phyloP scores from a whole-genome alignment of 1,140 invertebrate genomes.

The Heliconius nattereri region DNA sequence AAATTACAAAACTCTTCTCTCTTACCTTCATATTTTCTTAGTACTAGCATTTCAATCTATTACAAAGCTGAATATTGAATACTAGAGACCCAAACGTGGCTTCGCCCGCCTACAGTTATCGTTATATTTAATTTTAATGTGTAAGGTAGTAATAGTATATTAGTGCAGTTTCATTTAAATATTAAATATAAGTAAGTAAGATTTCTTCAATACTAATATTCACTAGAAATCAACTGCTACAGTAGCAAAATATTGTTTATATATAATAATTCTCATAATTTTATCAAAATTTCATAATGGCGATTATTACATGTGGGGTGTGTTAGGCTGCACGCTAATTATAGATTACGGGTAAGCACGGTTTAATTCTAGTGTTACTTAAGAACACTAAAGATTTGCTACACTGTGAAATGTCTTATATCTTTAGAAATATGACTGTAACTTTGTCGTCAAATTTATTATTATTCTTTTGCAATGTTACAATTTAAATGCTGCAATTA shows the following conservation, averaged over 20 bases:
- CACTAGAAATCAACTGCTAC: not conserved
- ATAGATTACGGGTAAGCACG: constrained; percentile 26
- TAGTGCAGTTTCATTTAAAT: no score
- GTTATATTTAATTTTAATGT: no score
- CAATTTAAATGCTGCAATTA: no score
- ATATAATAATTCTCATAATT: not conserved
- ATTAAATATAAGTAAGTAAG: no score
- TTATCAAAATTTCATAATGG: constrained; percentile 39
- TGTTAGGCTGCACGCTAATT: constrained; percentile 36
- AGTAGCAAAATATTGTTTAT: not conserved
- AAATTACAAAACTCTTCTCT: no score
- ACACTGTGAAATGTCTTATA: constrained; percentile 20
- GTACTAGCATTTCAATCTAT: no score
- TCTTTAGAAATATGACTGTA: not conserved
- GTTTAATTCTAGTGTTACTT: constrained; percentile 29
- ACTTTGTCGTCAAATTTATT: not conserved
- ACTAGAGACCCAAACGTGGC: no score
- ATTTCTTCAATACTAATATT: no score
- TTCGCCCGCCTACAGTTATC: no score
- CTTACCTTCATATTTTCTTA: no score
- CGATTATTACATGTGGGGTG: constrained; percentile 25
- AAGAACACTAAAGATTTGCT: constrained; percentile 18
- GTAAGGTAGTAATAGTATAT: no score
- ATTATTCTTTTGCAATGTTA: not conserved
- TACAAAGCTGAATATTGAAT: no score